Evolutionary conservation across 2,113 vertebrate genomes (phyloP), one percentile per base, ranked within the genome.

Genomic region (Tachycineta bicolor): DNA sequence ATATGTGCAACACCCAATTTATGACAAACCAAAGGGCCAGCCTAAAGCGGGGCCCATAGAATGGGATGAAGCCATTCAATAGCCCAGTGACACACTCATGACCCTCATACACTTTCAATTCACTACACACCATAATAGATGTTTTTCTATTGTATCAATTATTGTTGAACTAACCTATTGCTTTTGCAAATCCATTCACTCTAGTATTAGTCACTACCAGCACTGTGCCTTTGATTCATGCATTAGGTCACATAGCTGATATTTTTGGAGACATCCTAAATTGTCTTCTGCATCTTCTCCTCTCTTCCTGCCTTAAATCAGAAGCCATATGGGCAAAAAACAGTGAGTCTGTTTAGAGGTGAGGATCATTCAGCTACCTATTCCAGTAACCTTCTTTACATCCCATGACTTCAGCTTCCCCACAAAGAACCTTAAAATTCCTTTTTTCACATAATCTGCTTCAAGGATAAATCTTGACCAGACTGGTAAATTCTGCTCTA

Each of bases 31-130:
- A 76, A 78, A 56, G 21, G 22, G 19, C 18, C 46, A 64, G 21
- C 2, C 1, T 43, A 24, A 6, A 59, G 7, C 3, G 1, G 43
- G 28, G 23, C 14, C 26, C 41, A 23, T 2, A 15, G 49, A 28
- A 56, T 19, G 9, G 20, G n/a, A 58, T 67, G 28, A 82, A 84
- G 37, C 3, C 29, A 29, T 75, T 86, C 62, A 33, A 18, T 10
- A 79, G 43, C 46, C 33, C 19, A 62, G 14, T 33, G 23, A 73
- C 9, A 12, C 14, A 31, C 7, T 80, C 44, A 29, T 22, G 13
- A 69, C 18, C 24, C 7, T 62, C 24, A 49, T 2, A 37, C 4
- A 21, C 6, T 47, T 74, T 16, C 28, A 53, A 5, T 24, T 65
- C 69, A 53, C 65, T 49, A 62, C 46, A 26, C 26, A 65, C 5